Base-by-base conservation (phyloP, 2,113 vertebrate genomes). In the Xyrauchen texanus region DNA sequence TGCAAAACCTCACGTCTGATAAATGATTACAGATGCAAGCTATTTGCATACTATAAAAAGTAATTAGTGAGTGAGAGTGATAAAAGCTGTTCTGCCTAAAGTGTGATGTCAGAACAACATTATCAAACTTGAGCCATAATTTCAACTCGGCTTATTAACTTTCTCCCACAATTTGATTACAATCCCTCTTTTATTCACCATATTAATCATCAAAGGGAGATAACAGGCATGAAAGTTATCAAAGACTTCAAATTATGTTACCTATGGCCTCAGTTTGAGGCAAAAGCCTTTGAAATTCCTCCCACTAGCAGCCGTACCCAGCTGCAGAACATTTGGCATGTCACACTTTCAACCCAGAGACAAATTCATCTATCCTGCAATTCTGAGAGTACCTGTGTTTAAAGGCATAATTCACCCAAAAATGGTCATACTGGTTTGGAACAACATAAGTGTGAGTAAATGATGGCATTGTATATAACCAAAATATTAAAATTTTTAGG, bases 31-130 rank as follows among this genome's bases (percentile, higher is more conserved):
- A 34, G 21, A 34, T 34, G 44, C 42, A 65, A 16, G 66, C 8
- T 45, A 67, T 79, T 69, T 69, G 66, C 71, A 65, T 42, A 21
- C 34, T 51, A 70, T 51, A 71, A 34, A 51, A 77, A 45, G 45
- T 21, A 6, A 34, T 34, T 34, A 1, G 21, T n/a, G 5, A 45
- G 51, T 13, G 52, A 42, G 6, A 68, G 49, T 15, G 34, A 71
- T 47, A 66, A 47, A 64, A 8, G 13, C 7, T 7, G 16, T 45
- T 0, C 42, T 45, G 34, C 53, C 69, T 71, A 4, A 71, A 71
- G 53, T 34, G 5, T 8, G 8, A 58, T 44, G 8, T 58, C 57
- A 72, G 53, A 72, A 16, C 52, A 70, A 70, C 69, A 58, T 44
- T 46, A 72, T 60, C 42, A 47, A 10, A 72, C 21, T 34, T 34